Percentiles rank a stretch among this genome's conserved stretches.
These are phyloP conservation scores for Gasteruption jaculator DNA, from an alignment of 2,888 invertebrate genomes.

Conservation along the genomic window DNA sequence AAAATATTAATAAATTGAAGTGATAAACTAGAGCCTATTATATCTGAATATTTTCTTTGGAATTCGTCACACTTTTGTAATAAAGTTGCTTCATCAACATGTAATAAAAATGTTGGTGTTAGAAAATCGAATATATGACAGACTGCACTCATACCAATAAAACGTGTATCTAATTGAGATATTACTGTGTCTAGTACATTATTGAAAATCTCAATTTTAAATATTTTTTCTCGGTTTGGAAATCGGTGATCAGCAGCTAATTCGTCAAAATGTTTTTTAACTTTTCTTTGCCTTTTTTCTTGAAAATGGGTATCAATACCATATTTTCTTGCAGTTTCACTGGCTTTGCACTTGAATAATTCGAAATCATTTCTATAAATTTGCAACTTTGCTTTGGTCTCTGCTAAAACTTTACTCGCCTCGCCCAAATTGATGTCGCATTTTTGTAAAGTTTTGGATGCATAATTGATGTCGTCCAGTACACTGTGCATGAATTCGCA, in stretches of 20 bases:
- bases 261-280: constrained; percentile 30
- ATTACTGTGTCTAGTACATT: constrained; percentile 32
- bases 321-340: constrained; percentile 28
- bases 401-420: constrained; percentile 21
- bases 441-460: constrained; percentile 24
- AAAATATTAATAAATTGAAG: constrained; percentile 31
- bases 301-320: constrained; percentile 25
- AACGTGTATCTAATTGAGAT: constrained; percentile 29
- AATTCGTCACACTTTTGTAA: constrained; percentile 29
- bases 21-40: constrained; percentile 29
- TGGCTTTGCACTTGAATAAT: constrained; percentile 27
- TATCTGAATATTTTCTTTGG: constrained; percentile 31
- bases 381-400: constrained; percentile 23
- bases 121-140: constrained; percentile 31
- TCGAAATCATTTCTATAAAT: constrained; percentile 31
- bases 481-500: constrained; percentile 21
- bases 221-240: constrained; percentile 23
- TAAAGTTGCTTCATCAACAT: constrained; percentile 15
- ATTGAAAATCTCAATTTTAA: constrained; percentile 26
- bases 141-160: constrained; percentile 31
- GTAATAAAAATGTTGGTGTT: constrained; percentile 30
- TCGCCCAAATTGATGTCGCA: constrained; percentile 27
- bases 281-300: constrained; percentile 27
- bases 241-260: constrained; percentile 22
- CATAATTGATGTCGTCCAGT: constrained; percentile 25